These are phyloP conservation scores for Aphis gossypii DNA, from an alignment of 1,140 invertebrate species.

Conservation along the genomic window DNA sequence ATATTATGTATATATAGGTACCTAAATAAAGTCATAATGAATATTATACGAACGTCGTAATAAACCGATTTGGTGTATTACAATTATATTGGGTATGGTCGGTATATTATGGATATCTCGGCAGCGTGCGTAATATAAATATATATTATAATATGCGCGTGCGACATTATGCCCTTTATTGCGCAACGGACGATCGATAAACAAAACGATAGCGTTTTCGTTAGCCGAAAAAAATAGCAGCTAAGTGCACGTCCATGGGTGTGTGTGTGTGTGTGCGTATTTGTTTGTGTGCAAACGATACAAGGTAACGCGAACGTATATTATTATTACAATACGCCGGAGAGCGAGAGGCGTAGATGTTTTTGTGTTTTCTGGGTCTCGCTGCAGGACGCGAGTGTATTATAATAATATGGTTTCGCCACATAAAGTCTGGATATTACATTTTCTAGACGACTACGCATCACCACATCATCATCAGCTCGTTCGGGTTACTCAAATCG, in stretches of 20 bases:
- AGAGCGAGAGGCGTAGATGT: neutral
- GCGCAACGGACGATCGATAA: neutral
- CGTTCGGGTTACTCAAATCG: neutral
- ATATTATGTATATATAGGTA: too few relatives aligned
- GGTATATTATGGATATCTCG: neutral
- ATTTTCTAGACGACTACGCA: neutral
- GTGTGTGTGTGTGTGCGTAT: too few relatives aligned
- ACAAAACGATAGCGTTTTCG: neutral
- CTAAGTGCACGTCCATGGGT: neutral
- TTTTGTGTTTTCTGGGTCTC: neutral
- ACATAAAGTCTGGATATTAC: neutral
- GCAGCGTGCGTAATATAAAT: too few relatives aligned
- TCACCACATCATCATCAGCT: neutral
- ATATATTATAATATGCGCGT: neutral
- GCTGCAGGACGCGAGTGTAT: neutral
- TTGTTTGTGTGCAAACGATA: neutral
- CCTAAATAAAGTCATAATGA: neutral
- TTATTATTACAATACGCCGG: neutral
- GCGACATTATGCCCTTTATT: neutral
- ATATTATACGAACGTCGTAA: neutral
- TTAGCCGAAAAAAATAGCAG: neutral
- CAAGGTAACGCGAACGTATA: conserved; percentile 5
- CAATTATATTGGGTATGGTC: neutral
- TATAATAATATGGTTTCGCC: conserved; percentile 17
- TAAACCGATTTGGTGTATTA: neutral